Evolutionary conservation across 2,888 invertebrate genomes (phyloP), one percentile per base, ranked within the genome.

Genomic region (Keiferia lycopersicella): DNA sequence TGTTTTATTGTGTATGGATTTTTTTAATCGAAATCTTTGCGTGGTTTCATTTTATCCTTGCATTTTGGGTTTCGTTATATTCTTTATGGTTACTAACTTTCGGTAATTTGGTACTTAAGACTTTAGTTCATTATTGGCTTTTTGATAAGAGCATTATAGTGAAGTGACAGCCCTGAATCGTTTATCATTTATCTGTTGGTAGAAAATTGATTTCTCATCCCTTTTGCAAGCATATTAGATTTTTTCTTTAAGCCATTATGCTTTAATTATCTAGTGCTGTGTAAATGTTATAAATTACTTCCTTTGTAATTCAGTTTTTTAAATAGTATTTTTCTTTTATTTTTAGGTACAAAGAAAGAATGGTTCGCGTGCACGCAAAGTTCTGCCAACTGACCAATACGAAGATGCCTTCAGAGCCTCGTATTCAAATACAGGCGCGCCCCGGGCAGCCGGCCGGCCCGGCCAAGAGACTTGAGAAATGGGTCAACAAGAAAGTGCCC

Each of bases 381-480:
- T 92, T 95, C 70, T 95, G 95, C 82, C 93, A 94, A 76, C 74
- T 95, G 70, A 93, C 93, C 0, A 93, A 94, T 53, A 88, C 88
- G 0, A 88, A 87, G 72, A 84, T 90, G 87, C 90, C 89, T 0
- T 89, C 90, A 0, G 90, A 91, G 66, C 86, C 90, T 7, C 82
- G 83, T 1, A 77, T 91, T 2, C 78, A 81, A 30, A 75, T 92
- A 20, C 86, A 89, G 12, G 74, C 84, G 6, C 75, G 86, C 2
- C 84, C 81, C 0, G 88, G 91, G 0, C 83, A 81, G 38, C 86
- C 88, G 0, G 57, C 77, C 0, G 91, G 88, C 0, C 86, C 93
- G 71, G 92, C 79, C 62, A 87, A 81, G 64, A 78, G 80, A 10
- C 74, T 91, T 1, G 91, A 91, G 66, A 86, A 84, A 66, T 88